A percentile compares a stretch with the other conserved stretches of the same genome.
phyloP scores from a whole-genome alignment of 2,113 vertebrate species.

The Microtus oregoni region DNA sequence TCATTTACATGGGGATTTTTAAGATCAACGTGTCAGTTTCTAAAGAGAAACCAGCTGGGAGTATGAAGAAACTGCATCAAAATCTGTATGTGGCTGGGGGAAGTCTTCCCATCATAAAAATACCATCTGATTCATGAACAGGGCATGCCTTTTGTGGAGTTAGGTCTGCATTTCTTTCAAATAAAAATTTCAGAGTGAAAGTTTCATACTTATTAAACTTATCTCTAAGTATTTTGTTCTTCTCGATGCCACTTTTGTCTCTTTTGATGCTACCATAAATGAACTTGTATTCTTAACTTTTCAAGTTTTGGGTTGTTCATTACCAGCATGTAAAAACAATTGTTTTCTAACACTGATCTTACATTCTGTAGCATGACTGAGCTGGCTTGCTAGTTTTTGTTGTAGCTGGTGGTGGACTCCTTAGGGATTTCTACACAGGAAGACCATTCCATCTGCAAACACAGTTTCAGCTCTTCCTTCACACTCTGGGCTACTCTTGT shows the following conservation, averaged over 20 bases:
- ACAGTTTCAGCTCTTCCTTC: neutral
- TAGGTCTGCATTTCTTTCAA: neutral
- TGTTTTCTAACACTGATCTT: neutral
- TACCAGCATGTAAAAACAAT: neutral
- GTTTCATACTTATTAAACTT: neutral
- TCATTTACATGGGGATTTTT: conserved; percentile 8
- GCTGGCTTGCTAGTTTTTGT: neutral
- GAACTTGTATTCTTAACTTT: conserved; percentile 31
- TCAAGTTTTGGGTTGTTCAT: neutral
- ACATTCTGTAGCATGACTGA: neutral
- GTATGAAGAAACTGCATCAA: neutral
- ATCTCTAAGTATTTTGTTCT: neutral
- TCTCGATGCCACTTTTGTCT: neutral
- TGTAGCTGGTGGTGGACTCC: no score
- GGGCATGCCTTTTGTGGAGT: neutral
- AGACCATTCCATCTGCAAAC: neutral
- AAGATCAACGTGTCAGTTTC: conserved; percentile 26
- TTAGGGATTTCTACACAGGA: neutral
- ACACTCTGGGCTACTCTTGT: neutral
- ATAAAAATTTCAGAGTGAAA: neutral
- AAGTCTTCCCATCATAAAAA: neutral
- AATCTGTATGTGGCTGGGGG: neutral
- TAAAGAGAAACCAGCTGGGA: neutral
- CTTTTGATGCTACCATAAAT: neutral
- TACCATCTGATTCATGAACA: neutral